A percentile compares a stretch with the other conserved stretches of the same genome.
phyloP scores from a whole-genome alignment of 1,140 invertebrate species.

The Drosophila rufa region DNA sequence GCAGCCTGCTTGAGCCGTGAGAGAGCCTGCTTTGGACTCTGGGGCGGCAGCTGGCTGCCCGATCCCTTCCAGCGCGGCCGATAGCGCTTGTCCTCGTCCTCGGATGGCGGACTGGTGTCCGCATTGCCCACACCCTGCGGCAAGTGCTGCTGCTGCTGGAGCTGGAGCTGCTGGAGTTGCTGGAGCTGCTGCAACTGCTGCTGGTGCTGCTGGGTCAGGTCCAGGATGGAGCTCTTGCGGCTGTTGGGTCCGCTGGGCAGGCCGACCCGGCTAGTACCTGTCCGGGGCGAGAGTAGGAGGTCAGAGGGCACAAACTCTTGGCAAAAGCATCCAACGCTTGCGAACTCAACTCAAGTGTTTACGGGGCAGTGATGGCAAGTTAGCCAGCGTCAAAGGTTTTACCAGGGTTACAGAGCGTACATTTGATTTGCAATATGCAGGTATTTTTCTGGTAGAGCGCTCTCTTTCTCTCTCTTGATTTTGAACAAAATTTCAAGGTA shows the following conservation, averaged over 20 bases:
- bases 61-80: conserved; percentile 84
- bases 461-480: too few relatives aligned
- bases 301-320: not conserved
- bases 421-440: too few relatives aligned
- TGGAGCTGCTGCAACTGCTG: conserved; percentile 59
- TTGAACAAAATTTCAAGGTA: too few relatives aligned
- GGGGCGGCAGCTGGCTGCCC: conserved; percentile 80
- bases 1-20: conserved; percentile 79
- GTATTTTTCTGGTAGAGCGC: too few relatives aligned
- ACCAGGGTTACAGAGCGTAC: not conserved
- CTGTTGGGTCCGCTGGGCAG: conserved; percentile 78
- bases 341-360: conserved; percentile 66
- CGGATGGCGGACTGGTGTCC: conserved; percentile 86
- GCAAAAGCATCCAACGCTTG: conserved; percentile 3
- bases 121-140: conserved; percentile 77
- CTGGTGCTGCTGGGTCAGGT: conserved; percentile 74
- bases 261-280: conserved; percentile 77
- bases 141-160: conserved; percentile 59
- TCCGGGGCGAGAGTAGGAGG: not conserved
- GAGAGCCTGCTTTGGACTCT: conserved; percentile 75
- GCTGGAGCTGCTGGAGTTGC: conserved; percentile 61
- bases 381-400: not conserved
- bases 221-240: conserved; percentile 76
- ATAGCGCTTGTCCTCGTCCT: conserved; percentile 79
- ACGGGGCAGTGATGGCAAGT: conserved; percentile 48